Evolutionary conservation across 2,113 vertebrate genomes (phyloP).

Genomic region (Agapornis roseicollis): DNA sequence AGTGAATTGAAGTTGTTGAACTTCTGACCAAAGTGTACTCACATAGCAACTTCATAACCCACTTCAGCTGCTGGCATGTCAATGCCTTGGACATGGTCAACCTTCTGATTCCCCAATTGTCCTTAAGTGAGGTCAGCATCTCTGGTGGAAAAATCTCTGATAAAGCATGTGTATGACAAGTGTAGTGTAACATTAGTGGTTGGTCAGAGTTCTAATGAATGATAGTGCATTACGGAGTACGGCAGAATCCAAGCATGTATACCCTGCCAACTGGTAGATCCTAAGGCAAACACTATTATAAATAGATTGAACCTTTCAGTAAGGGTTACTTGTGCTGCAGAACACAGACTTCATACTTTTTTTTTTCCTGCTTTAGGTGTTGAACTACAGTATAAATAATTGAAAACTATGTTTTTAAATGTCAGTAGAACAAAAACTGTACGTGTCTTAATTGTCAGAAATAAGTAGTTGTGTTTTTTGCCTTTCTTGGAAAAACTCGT

Average conservation of each 20-base stretch:
- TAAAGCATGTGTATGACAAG: background rate
- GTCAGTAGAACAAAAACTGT: conserved; percentile 14
- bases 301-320: background rate
- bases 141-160: background rate
- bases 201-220: background rate
- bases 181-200: background rate
- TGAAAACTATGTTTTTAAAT: background rate
- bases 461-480: background rate
- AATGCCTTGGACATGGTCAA: background rate
- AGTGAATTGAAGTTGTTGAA: background rate
- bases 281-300: background rate
- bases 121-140: background rate
- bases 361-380: background rate
- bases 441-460: conserved; percentile 41
- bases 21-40: background rate
- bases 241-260: background rate
- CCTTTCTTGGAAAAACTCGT: background rate
- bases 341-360: background rate
- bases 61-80: background rate
- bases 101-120: background rate
- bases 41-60: background rate
- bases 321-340: background rate
- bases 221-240: background rate
- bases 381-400: conserved; percentile 25
- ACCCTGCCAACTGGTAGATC: background rate